Evolutionary conservation across 2,888 invertebrate genomes (phyloP).

Genomic region (Chirona hameri): DNA sequence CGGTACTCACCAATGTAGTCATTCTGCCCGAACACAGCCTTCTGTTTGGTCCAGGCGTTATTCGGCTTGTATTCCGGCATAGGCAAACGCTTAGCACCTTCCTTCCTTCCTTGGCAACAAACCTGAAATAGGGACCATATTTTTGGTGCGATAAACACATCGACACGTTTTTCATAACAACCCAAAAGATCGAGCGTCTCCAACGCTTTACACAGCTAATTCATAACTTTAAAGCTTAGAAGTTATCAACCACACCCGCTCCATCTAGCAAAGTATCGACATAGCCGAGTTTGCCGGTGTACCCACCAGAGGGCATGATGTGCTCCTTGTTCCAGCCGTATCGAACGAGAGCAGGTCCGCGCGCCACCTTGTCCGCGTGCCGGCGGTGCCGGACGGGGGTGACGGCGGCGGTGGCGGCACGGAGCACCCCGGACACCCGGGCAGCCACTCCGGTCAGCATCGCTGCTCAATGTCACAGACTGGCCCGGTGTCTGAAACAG

Average conservation of each 20-base stretch:
- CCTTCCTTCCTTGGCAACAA: conserved; percentile 64
- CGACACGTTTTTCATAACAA: too few species aligned
- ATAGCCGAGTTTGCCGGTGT: background rate
- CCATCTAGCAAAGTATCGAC: too few species aligned
- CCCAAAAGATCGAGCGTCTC: too few species aligned
- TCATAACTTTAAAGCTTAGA: too few species aligned
- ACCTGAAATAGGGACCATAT: conserved; percentile 50
- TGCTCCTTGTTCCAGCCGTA: conserved; percentile 65
- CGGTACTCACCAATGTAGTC: conserved; percentile 72
- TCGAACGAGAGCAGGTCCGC: conserved; percentile 61
- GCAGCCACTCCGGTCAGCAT: background rate
- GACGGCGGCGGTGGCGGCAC: background rate
- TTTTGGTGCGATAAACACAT: background rate
- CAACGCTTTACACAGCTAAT: too few species aligned
- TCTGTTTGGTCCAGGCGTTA: conserved; percentile 69
- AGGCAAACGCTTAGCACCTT: conserved; percentile 53
- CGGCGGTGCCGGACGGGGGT: conserved; percentile 55
- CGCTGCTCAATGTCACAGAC: too few species aligned
- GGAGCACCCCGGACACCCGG: background rate
- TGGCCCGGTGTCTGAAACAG: background rate
- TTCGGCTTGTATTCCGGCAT: conserved; percentile 66
- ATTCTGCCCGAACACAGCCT: conserved; percentile 88
- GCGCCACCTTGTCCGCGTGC: conserved; percentile 56
- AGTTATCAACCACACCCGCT: too few species aligned
- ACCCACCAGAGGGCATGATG: conserved; percentile 51